Base-by-base conservation (phyloP, 2,797 vertebrate genomes). In the Adelosebastes latens region DNA sequence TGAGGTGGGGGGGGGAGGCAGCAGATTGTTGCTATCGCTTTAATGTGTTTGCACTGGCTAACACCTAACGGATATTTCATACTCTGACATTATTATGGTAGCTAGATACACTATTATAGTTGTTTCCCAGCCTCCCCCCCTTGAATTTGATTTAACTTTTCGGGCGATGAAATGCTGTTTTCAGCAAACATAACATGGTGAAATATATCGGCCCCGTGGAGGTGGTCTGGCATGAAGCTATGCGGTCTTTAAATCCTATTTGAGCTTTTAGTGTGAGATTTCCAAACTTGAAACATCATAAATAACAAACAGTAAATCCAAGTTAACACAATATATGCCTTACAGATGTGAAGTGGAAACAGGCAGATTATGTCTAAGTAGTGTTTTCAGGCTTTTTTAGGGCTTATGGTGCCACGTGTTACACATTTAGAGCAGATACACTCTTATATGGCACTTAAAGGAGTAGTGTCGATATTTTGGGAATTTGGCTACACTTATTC, bases 11-110 rank as follows among this genome's bases (percentile, higher is more conserved):
- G 22, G 22, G 56, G 58, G 14, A 32, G 56, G 8, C 55, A 52
- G 42, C 68, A 64, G 70, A 70, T 53, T 73, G 56, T 78, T 58
- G 60, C 42, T n/a, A 16, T 36, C 55, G 18, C 65, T 79, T 77
- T 59, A 34, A 71, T 77, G 16, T 75, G 66, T 87, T 89, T 88
- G 20, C 63, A 56, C 75, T 91, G 83, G 88, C 83, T n/a, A 73
- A 61, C 9, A 25, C 20, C 52, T 12, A 68, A 18, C 6, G 24
- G 20, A 88, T 85, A 79, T 79, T 81, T 89, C 60, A 86, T 46
- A 12, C 25, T 69, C 20, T 74, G 80, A 90, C 79, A 86, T 73
- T 76, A 73, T 89, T 89, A 84, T 82, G 69, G 86, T 87, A 87
- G 82, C 76, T 3, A 72, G 67, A 75, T 80, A 72, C 39, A 67